Evolutionary conservation across 1,140 invertebrate species (phyloP), one percentile per base, ranked within the genome.

Genomic region (Drosophila auraria): DNA sequence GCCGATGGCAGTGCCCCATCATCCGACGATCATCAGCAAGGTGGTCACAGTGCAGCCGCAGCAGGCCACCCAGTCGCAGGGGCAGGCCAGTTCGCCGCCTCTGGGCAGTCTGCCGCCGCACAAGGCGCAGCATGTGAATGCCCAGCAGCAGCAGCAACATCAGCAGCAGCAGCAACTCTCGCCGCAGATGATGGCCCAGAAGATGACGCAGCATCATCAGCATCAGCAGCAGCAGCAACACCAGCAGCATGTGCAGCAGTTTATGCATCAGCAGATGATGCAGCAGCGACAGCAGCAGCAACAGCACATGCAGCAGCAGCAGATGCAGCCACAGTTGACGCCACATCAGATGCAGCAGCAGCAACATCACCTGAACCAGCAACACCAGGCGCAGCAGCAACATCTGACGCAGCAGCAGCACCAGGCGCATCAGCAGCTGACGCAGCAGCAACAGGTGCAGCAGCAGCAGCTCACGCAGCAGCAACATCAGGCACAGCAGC

Each of bases 11-110:
- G 77, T 89, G 36, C 63, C 75, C 3, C 86, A 90, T 72, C 91
- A 92, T 62, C 91, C 91, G 7, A 92, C 91, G 11, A 92, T 92
- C 42, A 92, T 92, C 23, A 92, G 91, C 65, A 92, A 92, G 23
- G 91, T 92, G 15, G 91, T 92, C 0, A 92, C 82, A 0, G 91
- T 92, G 33, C 86, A 89, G 56, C 87, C 91, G 7, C 91, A 92
- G 51, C 91, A 92, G 54, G 89, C 91, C 1, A 84, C 80, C 9
- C 89, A 92, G 58, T 81, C 89, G 0, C 76, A 82, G 50, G 81
- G 87, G 20, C 20, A 20, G 56, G 75, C 82, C 12, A 86, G 53
- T 8, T 78, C 91, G 4, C 81, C 81, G 11, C 90, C 86, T 1
- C 23, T 91, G 54, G 86, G 86, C 53, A 90, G 79, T 15, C 44